Base-by-base conservation (phyloP, 2,888 invertebrate genomes). In the Rhyacophila evoluta region DNA sequence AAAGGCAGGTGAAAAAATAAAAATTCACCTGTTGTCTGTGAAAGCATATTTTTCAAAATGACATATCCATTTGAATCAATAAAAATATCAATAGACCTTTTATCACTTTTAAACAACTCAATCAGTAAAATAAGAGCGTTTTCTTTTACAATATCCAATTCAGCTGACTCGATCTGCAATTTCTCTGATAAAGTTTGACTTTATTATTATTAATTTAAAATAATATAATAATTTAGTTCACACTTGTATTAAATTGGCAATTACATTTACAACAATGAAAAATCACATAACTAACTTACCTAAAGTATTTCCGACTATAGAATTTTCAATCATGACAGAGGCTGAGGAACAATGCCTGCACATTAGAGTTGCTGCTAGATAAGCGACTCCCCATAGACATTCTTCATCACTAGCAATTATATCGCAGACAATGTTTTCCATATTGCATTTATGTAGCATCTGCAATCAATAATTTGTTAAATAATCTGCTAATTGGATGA, bases 381-480 rank as follows among this genome's bases (percentile, higher is more conserved):
- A 74, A 0, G 78, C 78, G 15, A 33, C 27, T 15, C 41, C 74
- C 78, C 78, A 78, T 10, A 78, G 41, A 25, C 11, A 29, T 15
- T 15, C 2, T 25, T 78, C 74, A 11, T 69, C 19, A 5, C 39
- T 70, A 5, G 69, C 37, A 8, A 78, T 69, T 2, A 78, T 11
- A n/a, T 73, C 39, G 27, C 78, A 78, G 33, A 74, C 69, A n/a
- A 78, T 69, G 15, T 74, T 15, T 38, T 78, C 78, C 25, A 78
- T 33, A 12, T 69, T 68, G 11, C 74, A 78, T 67, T 72, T 74
- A 33, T 78, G 78, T 25, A 78, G 74, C 69, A 78, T 78, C 78
- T 78, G 38, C 12, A 75, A 75, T 29, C 12, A 33, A 68, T 5
- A 25, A 25, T n/a, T n/a, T n/a, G n/a, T n/a, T n/a, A n/a, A n/a